A percentile compares a stretch with the other conserved stretches of the same genome.
These are phyloP conservation scores for Catocala sponsa DNA, from an alignment of 2,888 invertebrate species.

Conservation along the genomic window DNA sequence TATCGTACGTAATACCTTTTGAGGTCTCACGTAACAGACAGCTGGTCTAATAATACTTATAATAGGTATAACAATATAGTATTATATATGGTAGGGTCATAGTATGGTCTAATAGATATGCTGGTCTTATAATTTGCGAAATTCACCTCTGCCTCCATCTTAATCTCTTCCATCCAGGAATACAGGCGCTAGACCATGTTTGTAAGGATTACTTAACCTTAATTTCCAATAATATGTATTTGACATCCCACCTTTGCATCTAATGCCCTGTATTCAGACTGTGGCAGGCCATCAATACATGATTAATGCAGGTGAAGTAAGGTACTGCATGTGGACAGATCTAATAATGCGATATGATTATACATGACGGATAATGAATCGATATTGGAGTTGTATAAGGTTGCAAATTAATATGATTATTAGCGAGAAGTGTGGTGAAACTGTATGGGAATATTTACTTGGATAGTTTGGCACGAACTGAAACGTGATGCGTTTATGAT, in stretches of 20 bases:
- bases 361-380: slow-evolving; percentile 27
- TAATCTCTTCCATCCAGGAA: too few relatives aligned
- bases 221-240: neutral
- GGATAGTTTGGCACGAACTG: too few relatives aligned
- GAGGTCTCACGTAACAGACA: too few relatives aligned
- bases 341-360: slow-evolving; percentile 28
- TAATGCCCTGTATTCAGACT: neutral
- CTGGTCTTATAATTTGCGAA: too few relatives aligned
- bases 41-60: too few relatives aligned
- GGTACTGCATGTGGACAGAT: slow-evolving; percentile 16
- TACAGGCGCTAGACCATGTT: too few relatives aligned
- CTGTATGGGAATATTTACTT: neutral
- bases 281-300: slow-evolving; percentile 10
- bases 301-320: slow-evolving; percentile 27
- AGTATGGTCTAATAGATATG: too few relatives aligned
- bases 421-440: slow-evolving; percentile 1
- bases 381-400: slow-evolving; percentile 1
- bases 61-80: too few relatives aligned
- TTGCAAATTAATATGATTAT: neutral
- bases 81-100: too few relatives aligned
- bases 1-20: too few relatives aligned
- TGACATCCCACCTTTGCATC: slow-evolving; percentile 3
- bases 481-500: too few relatives aligned
- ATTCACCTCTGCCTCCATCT: too few relatives aligned
- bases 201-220: neutral